Percentiles rank a stretch among this genome's conserved stretches.
Conservation (phyloP, 2,113 vertebrate species). For the Shinisaurus crocodilurus region DNA sequence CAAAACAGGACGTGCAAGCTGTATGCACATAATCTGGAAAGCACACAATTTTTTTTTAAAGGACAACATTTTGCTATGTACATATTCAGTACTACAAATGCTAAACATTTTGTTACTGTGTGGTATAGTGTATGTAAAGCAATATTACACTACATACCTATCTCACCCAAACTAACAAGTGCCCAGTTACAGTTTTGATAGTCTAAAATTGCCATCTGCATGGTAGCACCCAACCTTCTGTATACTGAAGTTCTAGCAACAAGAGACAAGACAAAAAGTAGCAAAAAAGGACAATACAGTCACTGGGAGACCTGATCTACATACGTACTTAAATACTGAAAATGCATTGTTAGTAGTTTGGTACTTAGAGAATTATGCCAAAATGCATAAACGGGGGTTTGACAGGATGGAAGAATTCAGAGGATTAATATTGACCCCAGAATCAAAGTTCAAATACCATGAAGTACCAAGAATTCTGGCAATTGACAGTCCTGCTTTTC, state of each 20-base stretch:
- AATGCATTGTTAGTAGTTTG: slow-evolving; percentile 57
- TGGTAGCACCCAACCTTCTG: slow-evolving; percentile 69
- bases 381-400: slow-evolving; percentile 54
- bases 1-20: slow-evolving; percentile 81
- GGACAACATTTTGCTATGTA: slow-evolving; percentile 80
- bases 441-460: slow-evolving; percentile 47
- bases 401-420: slow-evolving; percentile 48
- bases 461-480: slow-evolving; percentile 16
- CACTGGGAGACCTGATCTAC: slow-evolving; percentile 70
- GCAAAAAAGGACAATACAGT: slow-evolving; percentile 71
- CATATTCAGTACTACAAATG: slow-evolving; percentile 76
- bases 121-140: slow-evolving; percentile 77
- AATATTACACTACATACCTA: slow-evolving; percentile 72
- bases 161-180: slow-evolving; percentile 74
- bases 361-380: slow-evolving; percentile 57
- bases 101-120: slow-evolving; percentile 76
- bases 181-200: slow-evolving; percentile 70
- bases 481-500: slow-evolving; percentile 44
- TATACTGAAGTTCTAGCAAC: slow-evolving; percentile 76
- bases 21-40: slow-evolving; percentile 85
- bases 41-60: slow-evolving; percentile 77
- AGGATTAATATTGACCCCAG: slow-evolving; percentile 22
- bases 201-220: slow-evolving; percentile 66
- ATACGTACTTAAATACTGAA: slow-evolving; percentile 54
- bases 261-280: slow-evolving; percentile 76